Base-by-base conservation (phyloP, 2,113 vertebrate genomes). In the Himantopus leucocephalus region DNA sequence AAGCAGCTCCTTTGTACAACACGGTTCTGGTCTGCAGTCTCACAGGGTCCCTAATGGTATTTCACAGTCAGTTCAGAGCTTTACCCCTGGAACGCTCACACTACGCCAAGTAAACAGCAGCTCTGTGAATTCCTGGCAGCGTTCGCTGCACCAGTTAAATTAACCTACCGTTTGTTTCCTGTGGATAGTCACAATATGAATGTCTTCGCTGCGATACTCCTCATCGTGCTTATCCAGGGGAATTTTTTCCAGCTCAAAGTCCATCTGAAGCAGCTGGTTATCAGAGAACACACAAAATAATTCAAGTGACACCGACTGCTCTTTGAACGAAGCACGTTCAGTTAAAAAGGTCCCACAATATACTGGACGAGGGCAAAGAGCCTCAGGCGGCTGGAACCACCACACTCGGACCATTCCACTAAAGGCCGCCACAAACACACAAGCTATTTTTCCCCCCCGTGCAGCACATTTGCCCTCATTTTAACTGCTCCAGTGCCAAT, bases 191-290 rank as follows among this genome's bases (percentile, higher is more conserved):
- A 99, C 22, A 62, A 99, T 99, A 73, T 98, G 99, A 84, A 99
- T 99, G 97, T 99, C 99, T 63, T 98, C 98, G 32, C 99, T 99
- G 86, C 98, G 98, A 45, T 99, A 99, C 89, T 99, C 99, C 89
- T 99, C 98, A 55, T 99, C 99, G 26, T 99, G 99, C 95, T 98
- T 97, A 13, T 99, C 98, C 95, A 98, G 93, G 74, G 99, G 99
- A 89, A 99, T 98, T 92, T 97, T 96, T 88, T 99, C 98, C 96
- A 98, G 98, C 70, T 97, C 98, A 86, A 99, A 99, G 95, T 99
- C 98, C 91, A 95, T 78, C 83, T 98, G 98, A 73, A 99, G 98
- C 87, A 99, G 97, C 99, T 99, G 95, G 87, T 63, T 95, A 93
- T 63, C 92, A 85, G 85, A 77, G 48, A 95, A 55, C 50, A 87